These are phyloP conservation scores for Tenthredo scrophulariae DNA, from an alignment of 2,888 invertebrate species.

Conservation along the genomic window DNA sequence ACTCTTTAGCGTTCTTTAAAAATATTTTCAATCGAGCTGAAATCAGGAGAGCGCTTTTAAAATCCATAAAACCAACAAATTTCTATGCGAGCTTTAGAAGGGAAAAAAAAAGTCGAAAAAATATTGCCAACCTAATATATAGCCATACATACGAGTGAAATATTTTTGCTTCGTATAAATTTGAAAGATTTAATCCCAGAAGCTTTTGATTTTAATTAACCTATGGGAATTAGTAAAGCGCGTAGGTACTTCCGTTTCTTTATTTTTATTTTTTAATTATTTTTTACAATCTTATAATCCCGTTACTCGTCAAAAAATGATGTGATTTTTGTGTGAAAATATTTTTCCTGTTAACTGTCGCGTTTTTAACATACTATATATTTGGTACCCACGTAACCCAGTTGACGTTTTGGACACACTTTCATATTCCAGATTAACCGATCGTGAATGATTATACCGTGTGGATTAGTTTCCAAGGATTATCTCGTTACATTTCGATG, in stretches of 20 bases:
- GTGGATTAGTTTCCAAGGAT: conserved; percentile 2
- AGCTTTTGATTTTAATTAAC: not conserved
- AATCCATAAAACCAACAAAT: too few species aligned
- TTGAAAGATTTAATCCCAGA: not conserved
- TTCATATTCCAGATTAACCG: conserved; percentile 31
- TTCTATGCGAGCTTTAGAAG: too few species aligned
- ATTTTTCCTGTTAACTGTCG: not conserved
- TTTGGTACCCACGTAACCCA: not conserved
- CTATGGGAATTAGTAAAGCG: conserved; percentile 2
- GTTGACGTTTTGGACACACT: conserved; percentile 31
- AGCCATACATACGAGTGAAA: too few species aligned
- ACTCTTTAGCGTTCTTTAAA: too few species aligned
- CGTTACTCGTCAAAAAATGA: not conserved
- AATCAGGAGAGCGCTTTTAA: too few species aligned
- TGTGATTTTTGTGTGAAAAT: not conserved
- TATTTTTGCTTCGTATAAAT: not conserved
- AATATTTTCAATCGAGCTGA: too few species aligned
- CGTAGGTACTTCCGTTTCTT: not conserved
- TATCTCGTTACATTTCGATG: conserved; percentile 9
- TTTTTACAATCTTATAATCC: not conserved
- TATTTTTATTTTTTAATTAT: too few species aligned
- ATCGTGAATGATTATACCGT: conserved; percentile 6
- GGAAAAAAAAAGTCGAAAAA: too few species aligned
- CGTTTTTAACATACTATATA: not conserved
- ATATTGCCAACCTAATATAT: too few species aligned